Evolutionary conservation across 1,140 invertebrate genomes (phyloP).

Genomic region (Trichoplusia ni): DNA sequence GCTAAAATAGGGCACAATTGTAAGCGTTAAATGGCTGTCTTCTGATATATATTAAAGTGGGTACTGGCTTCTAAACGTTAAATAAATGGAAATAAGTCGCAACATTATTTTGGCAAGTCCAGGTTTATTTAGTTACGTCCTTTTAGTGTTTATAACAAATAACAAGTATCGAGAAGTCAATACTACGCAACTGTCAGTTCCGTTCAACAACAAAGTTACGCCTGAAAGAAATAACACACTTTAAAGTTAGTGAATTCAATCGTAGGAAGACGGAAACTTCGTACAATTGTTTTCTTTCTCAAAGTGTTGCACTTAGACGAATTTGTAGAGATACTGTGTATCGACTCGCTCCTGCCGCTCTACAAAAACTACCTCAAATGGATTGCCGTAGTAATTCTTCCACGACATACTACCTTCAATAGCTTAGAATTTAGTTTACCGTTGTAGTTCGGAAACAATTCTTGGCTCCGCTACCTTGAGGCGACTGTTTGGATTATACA

Average conservation of each 20-base stretch:
- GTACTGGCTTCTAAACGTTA: no score
- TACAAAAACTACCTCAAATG: conserved; percentile 28
- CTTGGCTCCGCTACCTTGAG: conserved; percentile 9
- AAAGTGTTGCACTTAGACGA: conserved; percentile 50
- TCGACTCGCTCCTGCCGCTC: conserved; percentile 8
- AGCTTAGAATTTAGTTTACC: conserved; percentile 13
- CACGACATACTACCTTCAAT: conserved; percentile 18
- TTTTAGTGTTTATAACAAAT: conserved; percentile 35
- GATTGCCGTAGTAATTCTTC: conserved; percentile 27
- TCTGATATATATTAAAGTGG: no score
- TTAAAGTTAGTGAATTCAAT: conserved; percentile 68
- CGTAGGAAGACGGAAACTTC: conserved; percentile 60
- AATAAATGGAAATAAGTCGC: conserved; percentile 7
- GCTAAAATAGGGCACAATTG: no score
- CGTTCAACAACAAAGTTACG: conserved; percentile 49
- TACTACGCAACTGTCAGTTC: conserved; percentile 50
- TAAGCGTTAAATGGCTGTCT: no score
- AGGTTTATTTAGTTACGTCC: conserved; percentile 13
- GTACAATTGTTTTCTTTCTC: conserved; percentile 67
- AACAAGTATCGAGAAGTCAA: conserved; percentile 45
- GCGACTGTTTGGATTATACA: neutral
- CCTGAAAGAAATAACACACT: conserved; percentile 64
- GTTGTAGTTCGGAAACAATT: conserved; percentile 10
- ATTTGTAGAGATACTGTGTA: conserved; percentile 39
- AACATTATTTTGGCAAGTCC: conserved; percentile 7